Evolutionary conservation across 2,797 vertebrate species (phyloP).

Genomic region (Muraenolepis orangiensis): DNA sequence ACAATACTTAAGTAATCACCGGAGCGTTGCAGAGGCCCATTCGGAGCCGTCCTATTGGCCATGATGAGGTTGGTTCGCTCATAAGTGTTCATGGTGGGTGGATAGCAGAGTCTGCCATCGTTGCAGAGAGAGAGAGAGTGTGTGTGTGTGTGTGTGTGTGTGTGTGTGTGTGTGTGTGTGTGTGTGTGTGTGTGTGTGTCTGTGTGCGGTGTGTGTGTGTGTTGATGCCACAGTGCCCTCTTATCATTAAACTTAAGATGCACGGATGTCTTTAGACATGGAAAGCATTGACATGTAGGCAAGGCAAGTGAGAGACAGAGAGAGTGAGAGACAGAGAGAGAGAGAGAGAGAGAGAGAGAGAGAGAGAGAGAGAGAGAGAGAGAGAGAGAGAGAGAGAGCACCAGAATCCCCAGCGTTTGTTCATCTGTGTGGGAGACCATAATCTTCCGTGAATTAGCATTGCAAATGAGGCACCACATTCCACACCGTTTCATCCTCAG

Average conservation of each 20-base stretch:
- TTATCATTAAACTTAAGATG: conserved; percentile 54
- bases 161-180: too few species aligned
- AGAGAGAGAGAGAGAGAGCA: conserved; percentile 30
- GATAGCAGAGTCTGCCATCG: conserved; percentile 13
- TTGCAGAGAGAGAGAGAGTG: too few species aligned
- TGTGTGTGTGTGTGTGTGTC: too few species aligned
- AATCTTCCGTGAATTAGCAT: conserved; percentile 53
- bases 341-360: conserved; percentile 18
- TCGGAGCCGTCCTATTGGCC: conserved; percentile 21
- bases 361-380: conserved; percentile 21
- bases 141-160: too few species aligned
- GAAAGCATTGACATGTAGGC: conserved; percentile 43
- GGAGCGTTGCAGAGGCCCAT: conserved; percentile 40
- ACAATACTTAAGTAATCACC: conserved; percentile 34
- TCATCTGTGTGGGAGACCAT: conserved; percentile 34
- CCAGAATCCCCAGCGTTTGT: conserved; percentile 27
- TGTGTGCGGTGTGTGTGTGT: too few species aligned
- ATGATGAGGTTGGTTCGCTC: conserved; percentile 42
- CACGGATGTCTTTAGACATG: conserved; percentile 42
- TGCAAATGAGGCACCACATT: conserved; percentile 48
- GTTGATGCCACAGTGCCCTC: conserved; percentile 6
- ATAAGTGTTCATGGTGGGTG: conserved; percentile 33
- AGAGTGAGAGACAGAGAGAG: not conserved
- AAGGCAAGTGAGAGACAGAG: not conserved
- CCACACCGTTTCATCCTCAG: conserved; percentile 20